These are phyloP conservation scores for Muntiacus muntjak DNA, from an alignment of 2,113 vertebrate species.

Conservation along the genomic window DNA sequence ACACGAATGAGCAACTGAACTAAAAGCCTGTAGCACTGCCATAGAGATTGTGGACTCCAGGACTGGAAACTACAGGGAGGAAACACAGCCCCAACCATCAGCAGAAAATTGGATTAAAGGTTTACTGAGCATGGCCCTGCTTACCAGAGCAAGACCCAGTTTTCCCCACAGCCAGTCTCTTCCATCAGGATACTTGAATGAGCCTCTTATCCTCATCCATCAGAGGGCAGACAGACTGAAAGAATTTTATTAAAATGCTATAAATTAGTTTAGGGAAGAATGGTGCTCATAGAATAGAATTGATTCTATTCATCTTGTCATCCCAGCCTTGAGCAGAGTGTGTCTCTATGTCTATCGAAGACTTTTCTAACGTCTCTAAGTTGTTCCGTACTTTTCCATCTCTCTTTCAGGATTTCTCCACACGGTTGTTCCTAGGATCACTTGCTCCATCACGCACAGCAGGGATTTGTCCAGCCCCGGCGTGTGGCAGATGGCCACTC, in stretches of 20 bases:
- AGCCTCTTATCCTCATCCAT: neutral
- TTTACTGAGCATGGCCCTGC: neutral
- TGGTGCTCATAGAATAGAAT: neutral
- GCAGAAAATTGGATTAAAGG: no score
- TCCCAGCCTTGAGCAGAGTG: neutral
- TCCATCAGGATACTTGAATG: neutral
- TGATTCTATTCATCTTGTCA: neutral
- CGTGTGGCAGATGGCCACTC: no score
- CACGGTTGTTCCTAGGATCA: neutral
- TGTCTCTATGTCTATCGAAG: neutral
- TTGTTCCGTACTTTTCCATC: neutral
- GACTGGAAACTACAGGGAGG: no score
- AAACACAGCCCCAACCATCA: no score
- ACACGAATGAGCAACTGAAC: no score
- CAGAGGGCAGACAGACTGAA: neutral
- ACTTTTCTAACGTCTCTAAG: rapidly evolving
- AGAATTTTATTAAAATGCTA: neutral
- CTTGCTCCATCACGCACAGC: rapidly evolving
- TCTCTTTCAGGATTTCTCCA: rapidly evolving
- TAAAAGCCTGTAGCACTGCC: neutral
- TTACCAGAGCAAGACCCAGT: neutral
- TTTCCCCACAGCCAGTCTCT: neutral
- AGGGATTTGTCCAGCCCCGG: neutral
- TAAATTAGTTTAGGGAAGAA: neutral
- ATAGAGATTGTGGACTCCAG: no score